Conservation (phyloP, 2,113 vertebrate species). For the Carlito syrichta region DNA sequence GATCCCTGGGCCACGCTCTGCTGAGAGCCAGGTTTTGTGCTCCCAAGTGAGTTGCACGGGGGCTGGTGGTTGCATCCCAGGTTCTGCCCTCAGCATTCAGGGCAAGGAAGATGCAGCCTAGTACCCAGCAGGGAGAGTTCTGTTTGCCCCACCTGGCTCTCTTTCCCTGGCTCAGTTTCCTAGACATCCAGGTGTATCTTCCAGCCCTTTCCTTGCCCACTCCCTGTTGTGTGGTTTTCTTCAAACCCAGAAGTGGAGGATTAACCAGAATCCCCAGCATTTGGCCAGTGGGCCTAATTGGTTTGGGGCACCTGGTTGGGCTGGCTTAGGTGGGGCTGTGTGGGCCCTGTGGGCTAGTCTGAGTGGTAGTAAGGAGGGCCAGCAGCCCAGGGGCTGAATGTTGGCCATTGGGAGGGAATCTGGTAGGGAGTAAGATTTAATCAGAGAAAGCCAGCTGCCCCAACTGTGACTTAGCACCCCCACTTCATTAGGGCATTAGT, state of each 20-base stretch:
- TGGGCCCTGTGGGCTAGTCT: neutral
- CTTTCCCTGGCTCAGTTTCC: too few species aligned
- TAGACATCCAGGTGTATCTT: neutral
- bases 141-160: too few species aligned
- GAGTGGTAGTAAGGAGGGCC: neutral
- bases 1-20: neutral
- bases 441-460: too few species aligned
- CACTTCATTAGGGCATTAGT: too few species aligned
- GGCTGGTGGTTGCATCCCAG: too few species aligned
- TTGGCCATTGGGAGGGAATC: neutral
- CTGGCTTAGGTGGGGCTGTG: neutral
- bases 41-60: neutral
- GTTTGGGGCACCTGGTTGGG: neutral
- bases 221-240: neutral
- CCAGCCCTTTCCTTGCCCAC: neutral
- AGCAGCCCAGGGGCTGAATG: neutral
- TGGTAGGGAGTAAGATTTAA: neutral
- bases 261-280: neutral
- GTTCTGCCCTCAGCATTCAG: neutral
- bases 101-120: too few species aligned
- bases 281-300: neutral
- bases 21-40: neutral
- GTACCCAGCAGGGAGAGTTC: neutral
- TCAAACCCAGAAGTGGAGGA: neutral
- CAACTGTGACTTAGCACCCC: too few species aligned